Evolutionary conservation across 2,888 invertebrate species (phyloP).

Genomic region (Mimumesa dahlbomi): DNA sequence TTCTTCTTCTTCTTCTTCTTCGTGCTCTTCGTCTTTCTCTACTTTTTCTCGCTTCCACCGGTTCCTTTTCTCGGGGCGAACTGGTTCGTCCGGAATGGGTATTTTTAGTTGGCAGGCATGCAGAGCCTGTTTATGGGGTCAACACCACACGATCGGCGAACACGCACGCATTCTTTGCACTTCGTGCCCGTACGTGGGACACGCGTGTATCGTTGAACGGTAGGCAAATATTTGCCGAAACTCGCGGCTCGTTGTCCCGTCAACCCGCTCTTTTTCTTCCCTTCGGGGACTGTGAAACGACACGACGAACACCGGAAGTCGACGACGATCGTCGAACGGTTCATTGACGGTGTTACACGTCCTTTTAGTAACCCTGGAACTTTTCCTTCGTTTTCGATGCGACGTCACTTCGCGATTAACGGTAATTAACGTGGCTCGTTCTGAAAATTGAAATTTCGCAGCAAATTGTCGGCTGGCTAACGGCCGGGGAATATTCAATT

Average conservation of each 20-base stretch:
- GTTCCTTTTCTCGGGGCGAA: slow-evolving; percentile 59
- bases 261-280: background rate
- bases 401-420: background rate
- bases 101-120: slow-evolving; percentile 68
- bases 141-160: slow-evolving; percentile 62
- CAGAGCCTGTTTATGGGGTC: slow-evolving; percentile 71
- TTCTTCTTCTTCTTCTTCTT: slow-evolving; percentile 10
- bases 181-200: slow-evolving; percentile 9
- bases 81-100: slow-evolving; percentile 66
- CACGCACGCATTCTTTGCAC: slow-evolving; percentile 13
- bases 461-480: too few species aligned
- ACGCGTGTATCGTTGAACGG: slow-evolving; percentile 5
- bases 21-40: slow-evolving; percentile 7
- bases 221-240: slow-evolving; percentile 20
- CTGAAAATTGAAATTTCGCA: slow-evolving; percentile 28
- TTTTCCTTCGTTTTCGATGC: background rate
- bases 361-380: background rate
- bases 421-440: background rate
- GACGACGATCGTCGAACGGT: slow-evolving; percentile 4
- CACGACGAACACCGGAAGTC: slow-evolving; percentile 8
- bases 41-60: slow-evolving; percentile 16
- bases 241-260: background rate
- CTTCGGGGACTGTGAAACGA: background rate
- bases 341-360: background rate
- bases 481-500: too few species aligned